These are phyloP conservation scores for Chromis chromis DNA, from an alignment of 2,797 vertebrate species.

Conservation along the genomic window DNA sequence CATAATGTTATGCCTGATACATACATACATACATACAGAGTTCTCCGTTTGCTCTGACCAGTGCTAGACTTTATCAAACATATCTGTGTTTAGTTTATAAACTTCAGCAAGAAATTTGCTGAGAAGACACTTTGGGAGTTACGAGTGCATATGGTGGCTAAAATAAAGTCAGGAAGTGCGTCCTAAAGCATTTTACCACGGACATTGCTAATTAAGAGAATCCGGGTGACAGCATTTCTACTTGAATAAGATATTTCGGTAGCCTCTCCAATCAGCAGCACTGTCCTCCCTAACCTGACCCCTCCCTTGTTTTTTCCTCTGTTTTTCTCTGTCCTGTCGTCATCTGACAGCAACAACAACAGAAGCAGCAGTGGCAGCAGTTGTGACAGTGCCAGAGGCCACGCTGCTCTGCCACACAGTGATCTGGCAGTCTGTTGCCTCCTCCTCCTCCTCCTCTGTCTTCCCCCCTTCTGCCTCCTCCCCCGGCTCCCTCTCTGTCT, in stretches of 20 bases:
- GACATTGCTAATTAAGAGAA: constrained; percentile 30
- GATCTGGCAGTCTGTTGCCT: constrained; percentile 68
- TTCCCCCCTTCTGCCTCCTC: neutral
- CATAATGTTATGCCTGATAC: too few relatives aligned
- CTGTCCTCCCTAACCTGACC: constrained; percentile 25
- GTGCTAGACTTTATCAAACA: too few relatives aligned
- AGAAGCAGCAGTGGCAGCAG: constrained; percentile 39
- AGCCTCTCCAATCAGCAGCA: constrained; percentile 11
- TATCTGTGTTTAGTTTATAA: neutral
- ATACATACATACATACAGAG: too few relatives aligned
- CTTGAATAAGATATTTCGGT: constrained; percentile 21
- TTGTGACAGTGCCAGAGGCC: constrained; percentile 71
- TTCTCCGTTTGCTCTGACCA: too few relatives aligned
- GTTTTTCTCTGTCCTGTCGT: constrained; percentile 52
- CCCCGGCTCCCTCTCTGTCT: constrained; percentile 41
- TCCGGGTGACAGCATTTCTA: constrained; percentile 41
- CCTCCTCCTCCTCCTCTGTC: constrained; percentile 5
- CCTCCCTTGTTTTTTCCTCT: constrained; percentile 40
- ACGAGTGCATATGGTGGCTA: neutral
- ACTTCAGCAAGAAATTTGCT: neutral
- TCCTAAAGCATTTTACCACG: neutral
- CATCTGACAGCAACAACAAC: constrained; percentile 67
- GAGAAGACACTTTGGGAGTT: neutral
- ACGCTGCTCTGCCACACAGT: constrained; percentile 61
- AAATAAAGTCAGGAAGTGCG: constrained; percentile 1